Percentiles rank a stretch among this genome's conserved stretches.
Evolutionary conservation across 1,140 invertebrate species (phyloP).

Genomic region (Holotrichia oblita): DNA sequence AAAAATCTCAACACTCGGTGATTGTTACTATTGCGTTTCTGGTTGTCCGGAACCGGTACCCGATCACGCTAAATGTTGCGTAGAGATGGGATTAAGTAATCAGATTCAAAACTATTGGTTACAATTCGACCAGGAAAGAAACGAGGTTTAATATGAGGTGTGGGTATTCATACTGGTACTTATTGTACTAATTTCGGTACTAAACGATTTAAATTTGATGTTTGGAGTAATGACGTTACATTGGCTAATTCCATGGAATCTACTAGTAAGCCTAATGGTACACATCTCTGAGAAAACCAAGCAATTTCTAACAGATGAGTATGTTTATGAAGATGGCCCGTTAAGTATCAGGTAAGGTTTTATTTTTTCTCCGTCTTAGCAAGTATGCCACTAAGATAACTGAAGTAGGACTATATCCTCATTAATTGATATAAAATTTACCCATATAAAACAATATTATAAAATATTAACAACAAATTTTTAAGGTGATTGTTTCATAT

Average conservation of each 20-base stretch:
- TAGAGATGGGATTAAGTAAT: slow-evolving; percentile 67
- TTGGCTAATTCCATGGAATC: slow-evolving; percentile 90
- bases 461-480: too few species aligned
- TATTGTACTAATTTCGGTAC: slow-evolving; percentile 90
- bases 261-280: slow-evolving; percentile 83
- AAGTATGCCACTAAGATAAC: background rate
- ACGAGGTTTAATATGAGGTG: slow-evolving; percentile 94
- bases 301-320: slow-evolving; percentile 81
- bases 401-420: background rate
- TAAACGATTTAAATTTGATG: slow-evolving; percentile 90
- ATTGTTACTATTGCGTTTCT: slow-evolving; percentile 95
- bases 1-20: slow-evolving; percentile 93
- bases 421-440: too few species aligned
- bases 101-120: slow-evolving; percentile 91
- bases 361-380: background rate
- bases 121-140: slow-evolving; percentile 83
- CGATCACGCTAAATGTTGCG: slow-evolving; percentile 84
- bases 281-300: slow-evolving; percentile 92
- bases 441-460: too few species aligned
- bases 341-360: slow-evolving; percentile 78
- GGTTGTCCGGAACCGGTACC: slow-evolving; percentile 88
- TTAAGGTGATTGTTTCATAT: too few species aligned
- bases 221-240: slow-evolving; percentile 94
- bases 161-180: slow-evolving; percentile 91
- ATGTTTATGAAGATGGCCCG: slow-evolving; percentile 86